A percentile compares a stretch with the other conserved stretches of the same genome.
Evolutionary conservation across 2,797 vertebrate species (phyloP).

Genomic region (Acanthornis magna): DNA sequence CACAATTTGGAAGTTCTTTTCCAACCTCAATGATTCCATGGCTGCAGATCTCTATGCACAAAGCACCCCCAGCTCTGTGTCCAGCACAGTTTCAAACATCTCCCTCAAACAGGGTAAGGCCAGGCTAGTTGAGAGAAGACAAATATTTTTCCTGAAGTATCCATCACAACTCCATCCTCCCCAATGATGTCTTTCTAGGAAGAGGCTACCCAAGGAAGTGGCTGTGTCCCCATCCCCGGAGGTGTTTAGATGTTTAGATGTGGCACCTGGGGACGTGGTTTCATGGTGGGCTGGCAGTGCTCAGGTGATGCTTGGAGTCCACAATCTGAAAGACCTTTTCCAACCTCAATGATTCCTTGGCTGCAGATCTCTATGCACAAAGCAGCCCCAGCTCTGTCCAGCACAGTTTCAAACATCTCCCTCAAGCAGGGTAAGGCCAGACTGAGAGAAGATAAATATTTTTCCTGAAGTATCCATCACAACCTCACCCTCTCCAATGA

Average conservation of each 20-base stretch:
- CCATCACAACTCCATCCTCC: background rate
- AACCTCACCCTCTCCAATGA: background rate
- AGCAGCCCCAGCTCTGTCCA: background rate
- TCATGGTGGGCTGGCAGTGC: background rate
- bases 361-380: background rate
- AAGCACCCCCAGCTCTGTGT: background rate
- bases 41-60: background rate
- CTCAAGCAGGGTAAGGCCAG: background rate
- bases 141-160: background rate
- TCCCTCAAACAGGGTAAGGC: background rate
- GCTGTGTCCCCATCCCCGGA: background rate
- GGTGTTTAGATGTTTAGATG: background rate
- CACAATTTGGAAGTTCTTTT: background rate
- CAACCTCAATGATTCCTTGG: background rate
- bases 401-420: background rate
- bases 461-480: background rate
- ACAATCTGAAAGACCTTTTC: background rate
- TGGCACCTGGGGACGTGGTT: fast-evolving
- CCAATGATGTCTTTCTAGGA: background rate
- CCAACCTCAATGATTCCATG: background rate
- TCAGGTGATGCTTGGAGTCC: background rate
- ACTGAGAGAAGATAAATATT: background rate
- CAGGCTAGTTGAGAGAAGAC: background rate
- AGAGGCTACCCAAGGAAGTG: background rate
- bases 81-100: background rate